Evolutionary conservation across 2,797 vertebrate genomes (phyloP), one percentile per base, ranked within the genome.

Genomic region (Oryzias dopingdopingensis): DNA sequence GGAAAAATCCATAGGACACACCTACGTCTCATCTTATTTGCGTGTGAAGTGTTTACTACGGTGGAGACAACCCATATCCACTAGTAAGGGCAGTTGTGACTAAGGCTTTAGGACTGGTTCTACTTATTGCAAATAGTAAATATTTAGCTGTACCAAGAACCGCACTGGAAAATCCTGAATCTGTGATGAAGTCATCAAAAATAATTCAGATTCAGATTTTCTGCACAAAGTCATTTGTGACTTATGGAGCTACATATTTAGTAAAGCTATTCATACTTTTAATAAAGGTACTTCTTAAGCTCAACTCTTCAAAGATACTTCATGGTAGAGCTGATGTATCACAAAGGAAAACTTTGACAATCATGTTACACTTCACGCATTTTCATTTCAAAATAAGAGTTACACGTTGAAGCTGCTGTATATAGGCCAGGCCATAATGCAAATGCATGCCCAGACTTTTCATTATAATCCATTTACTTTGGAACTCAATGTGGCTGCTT

Each of bases 401-500:
- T 37, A 41, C 23, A 59, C 66, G 52, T 60, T 62, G 51, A 59
- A 65, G 66, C 46, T 47, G 44, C 57, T 61, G 56, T 53, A 77
- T 82, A 57, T 80, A 73, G 81, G 82, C 65, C 74, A 85, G 6
- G 53, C 54, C 61, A 59, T 22, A 72, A 70, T 52, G 60, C 49
- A 59, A 49, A 62, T 56, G 49, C 62, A 66, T 67, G 55, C 66
- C 79, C 76, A 70, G 58, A 62, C 43, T 72, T 60, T 73, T 58
- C 54, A 58, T 71, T 84, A 75, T 58, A 86, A 82, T 79, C 80
- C 68, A 67, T 83, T 87, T 80, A 81, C 75, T 73, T 37, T 59
- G 68, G n/a, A 72, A 69, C 62, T 83, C 72, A 80, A 65, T 71
- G 43, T 56, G 72, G 61, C 57, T 51, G 42, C 76, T 81, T 76